phyloP scores from a whole-genome alignment of 2,113 vertebrate species.

The Oreotrochilus melanogaster region DNA sequence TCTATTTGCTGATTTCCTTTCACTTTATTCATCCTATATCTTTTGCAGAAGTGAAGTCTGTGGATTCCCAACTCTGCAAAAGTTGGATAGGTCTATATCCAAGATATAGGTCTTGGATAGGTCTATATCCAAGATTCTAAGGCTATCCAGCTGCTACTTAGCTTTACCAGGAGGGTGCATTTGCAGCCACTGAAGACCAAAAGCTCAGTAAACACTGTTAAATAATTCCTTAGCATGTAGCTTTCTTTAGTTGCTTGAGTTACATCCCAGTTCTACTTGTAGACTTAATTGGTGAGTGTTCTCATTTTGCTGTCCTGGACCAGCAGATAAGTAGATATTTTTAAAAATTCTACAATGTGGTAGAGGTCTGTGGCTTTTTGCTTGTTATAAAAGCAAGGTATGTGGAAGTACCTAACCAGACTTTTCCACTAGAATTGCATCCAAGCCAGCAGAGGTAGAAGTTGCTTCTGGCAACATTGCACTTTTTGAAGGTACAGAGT shows the following conservation, averaged over 20 bases:
- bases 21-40: not conserved
- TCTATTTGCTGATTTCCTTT: not conserved
- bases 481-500: not conserved
- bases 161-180: not conserved
- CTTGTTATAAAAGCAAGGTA: not conserved
- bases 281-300: not conserved
- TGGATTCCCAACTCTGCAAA: not conserved
- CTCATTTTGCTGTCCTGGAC: not conserved
- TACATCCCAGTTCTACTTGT: not conserved
- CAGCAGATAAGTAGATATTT: not conserved
- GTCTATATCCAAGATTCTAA: not conserved
- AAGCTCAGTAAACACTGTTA: not conserved
- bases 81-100: accelerated
- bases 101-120: too few relatives aligned
- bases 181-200: not conserved
- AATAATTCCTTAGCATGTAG: not conserved
- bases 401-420: not conserved
- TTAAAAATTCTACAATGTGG: not conserved
- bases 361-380: not conserved
- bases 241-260: not conserved
- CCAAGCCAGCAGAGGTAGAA: not conserved
- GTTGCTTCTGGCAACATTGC: not conserved
- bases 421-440: not conserved
- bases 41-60: not conserved
- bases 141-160: not conserved